Percentiles rank a stretch among this genome's conserved stretches.
Evolutionary conservation across 1,140 invertebrate species (phyloP).

Genomic region (Plectus sambesii): DNA sequence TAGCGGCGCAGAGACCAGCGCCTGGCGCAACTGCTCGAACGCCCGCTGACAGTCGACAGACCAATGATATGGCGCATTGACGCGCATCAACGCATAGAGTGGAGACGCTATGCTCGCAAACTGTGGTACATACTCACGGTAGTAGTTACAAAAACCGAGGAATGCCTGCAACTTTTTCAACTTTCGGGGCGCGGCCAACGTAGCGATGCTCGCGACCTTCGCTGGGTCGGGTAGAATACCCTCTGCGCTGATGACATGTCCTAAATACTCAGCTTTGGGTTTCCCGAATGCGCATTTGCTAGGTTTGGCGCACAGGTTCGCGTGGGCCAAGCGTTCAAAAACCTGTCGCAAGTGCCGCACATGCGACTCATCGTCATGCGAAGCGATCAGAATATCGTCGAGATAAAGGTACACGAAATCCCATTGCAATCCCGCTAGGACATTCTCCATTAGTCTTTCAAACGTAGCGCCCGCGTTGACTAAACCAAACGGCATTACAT

Average conservation of each 20-base stretch:
- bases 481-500: constrained; percentile 49
- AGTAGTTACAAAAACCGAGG: constrained; percentile 13
- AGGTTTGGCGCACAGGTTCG: constrained; percentile 32
- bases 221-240: constrained; percentile 18
- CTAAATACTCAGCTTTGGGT: constrained; percentile 27
- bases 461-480: constrained; percentile 48
- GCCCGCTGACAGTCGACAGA: constrained; percentile 12
- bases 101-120: constrained; percentile 19
- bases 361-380: too few relatives aligned
- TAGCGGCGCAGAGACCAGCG: constrained; percentile 12
- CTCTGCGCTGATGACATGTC: constrained; percentile 11
- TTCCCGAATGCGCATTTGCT: constrained; percentile 34
- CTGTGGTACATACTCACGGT: constrained; percentile 13
- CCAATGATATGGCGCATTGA: constrained; percentile 12
- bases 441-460: constrained; percentile 50
- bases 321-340: constrained; percentile 23
- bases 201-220: constrained; percentile 9
- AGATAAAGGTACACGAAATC: constrained; percentile 44
- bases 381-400: too few relatives aligned
- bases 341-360: constrained; percentile 34
- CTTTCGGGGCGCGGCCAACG: constrained; percentile 6
- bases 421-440: constrained; percentile 34
- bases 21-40: constrained; percentile 23
- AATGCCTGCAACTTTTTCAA: constrained; percentile 13
- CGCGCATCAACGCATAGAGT: constrained; percentile 5